phyloP scores from a whole-genome alignment of 2,797 vertebrate genomes.

The Sebastes wilsoni region DNA sequence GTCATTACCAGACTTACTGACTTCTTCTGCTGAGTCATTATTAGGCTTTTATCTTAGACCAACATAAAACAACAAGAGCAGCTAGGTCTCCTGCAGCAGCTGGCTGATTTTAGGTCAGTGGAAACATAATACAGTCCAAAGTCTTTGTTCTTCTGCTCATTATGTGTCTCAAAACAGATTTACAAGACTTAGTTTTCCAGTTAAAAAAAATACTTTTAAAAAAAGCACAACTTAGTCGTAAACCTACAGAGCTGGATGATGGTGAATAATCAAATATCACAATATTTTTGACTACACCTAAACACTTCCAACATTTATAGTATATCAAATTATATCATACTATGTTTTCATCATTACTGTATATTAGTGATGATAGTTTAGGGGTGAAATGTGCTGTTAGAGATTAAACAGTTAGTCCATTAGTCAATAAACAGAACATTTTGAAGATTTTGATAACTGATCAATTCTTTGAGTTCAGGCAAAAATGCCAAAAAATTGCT shows the following conservation, averaged over 20 bases:
- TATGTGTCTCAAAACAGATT: background rate
- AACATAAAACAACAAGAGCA: conserved; percentile 15
- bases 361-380: background rate
- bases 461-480: background rate
- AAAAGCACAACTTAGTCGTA: background rate
- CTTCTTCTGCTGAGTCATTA: conserved; percentile 8
- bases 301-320: background rate
- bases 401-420: background rate
- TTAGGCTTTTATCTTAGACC: conserved; percentile 30
- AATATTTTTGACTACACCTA: background rate
- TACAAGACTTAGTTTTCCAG: background rate
- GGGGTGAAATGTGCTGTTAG: background rate
- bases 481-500: too few species aligned
- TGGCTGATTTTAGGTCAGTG: conserved; percentile 13
- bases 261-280: background rate
- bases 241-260: background rate
- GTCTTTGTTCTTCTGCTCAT: conserved; percentile 15
- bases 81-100: conserved; percentile 8
- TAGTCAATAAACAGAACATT: background rate
- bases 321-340: background rate
- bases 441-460: background rate
- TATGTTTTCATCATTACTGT: background rate
- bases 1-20: conserved; percentile 18
- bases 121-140: conserved; percentile 3
- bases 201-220: background rate